Evolutionary conservation across 2,113 vertebrate genomes (phyloP).

Genomic region (Tachysurus fulvidraco): DNA sequence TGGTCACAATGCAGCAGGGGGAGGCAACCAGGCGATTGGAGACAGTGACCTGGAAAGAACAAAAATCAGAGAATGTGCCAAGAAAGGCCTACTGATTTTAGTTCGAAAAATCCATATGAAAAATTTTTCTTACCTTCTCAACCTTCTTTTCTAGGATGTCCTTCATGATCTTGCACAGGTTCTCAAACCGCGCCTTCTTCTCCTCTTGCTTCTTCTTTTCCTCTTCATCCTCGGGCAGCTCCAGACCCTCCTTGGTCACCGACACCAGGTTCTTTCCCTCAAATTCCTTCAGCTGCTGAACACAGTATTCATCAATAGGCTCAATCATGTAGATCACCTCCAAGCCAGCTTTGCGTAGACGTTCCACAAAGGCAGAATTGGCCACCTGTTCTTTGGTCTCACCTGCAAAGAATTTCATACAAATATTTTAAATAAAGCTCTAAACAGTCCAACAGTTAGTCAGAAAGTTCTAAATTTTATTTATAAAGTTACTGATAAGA

Average conservation of each 20-base stretch:
- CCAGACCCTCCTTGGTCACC: constrained; percentile 80
- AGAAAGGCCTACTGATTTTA: too few relatives aligned
- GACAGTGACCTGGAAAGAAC: constrained; percentile 66
- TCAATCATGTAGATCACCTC: constrained; percentile 84
- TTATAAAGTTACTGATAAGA: not conserved
- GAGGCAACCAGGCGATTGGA: constrained; percentile 79
- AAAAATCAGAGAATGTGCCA: not conserved
- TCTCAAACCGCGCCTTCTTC: constrained; percentile 75
- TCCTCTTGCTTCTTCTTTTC: constrained; percentile 79
- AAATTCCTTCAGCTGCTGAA: constrained; percentile 80
- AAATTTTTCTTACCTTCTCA: constrained; percentile 70
- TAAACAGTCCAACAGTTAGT: not conserved
- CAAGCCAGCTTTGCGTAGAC: constrained; percentile 75
- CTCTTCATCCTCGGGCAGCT: constrained; percentile 78
- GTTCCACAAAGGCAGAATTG: constrained; percentile 80
- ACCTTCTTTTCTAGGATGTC: constrained; percentile 82
- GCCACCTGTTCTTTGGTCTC: constrained; percentile 81
- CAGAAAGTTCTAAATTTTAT: too few relatives aligned
- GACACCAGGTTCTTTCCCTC: constrained; percentile 79
- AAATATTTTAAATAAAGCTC: not conserved
- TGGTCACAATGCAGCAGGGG: constrained; percentile 81
- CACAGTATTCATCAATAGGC: constrained; percentile 81
- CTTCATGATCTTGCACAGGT: constrained; percentile 81
- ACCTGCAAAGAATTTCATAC: constrained; percentile 57
- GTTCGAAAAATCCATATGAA: not conserved